Base-by-base conservation (phyloP, 2,113 vertebrate genomes). In the Crypturellus undulatus region DNA sequence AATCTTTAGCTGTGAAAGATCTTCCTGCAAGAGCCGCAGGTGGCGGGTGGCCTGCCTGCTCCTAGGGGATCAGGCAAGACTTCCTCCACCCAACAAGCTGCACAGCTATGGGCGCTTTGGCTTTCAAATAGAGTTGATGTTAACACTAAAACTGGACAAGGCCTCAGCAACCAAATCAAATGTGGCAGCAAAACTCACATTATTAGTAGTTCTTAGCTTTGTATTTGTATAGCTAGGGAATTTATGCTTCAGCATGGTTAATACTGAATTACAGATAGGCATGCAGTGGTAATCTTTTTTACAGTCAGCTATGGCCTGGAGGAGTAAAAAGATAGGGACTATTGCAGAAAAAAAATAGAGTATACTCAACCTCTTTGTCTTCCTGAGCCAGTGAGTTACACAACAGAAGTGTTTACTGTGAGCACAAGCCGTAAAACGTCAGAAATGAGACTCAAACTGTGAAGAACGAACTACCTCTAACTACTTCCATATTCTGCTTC, bases 201-300 rank as follows among this genome's bases (percentile, higher is more conserved):
- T 96, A 96, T 96, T 96, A 96, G 85, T 93, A 15, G 20, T 84
- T 95, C 79, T 96, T 96, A 96, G 95, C 79, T 92, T 79, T 18
- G 60, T 68, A 69, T 85, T 94, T 83, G 72, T 72, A 83, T 51
- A 91, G 84, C 78, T 81, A 64, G 60, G 64, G 77, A 88, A 89
- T 95, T 94, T 95, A 94, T 89, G 80, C 77, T 89, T 78, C 83
- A 64, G 83, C 15, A 69, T 43, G 32, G 60, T 83, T 94, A 78
- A 92, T 86, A 88, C 65, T 64, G 89, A 92, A 90, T 90, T 93
- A 77, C 32, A 75, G 51, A 82, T 12, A 63, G 49, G 73, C 19
- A 90, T 12, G 36, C 5, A 88, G 34, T 14, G 38, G 38, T 58
- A 78, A 93, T 93, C 88, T 87, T 94, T 86, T 68, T 86, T 79